These are phyloP conservation scores for Knipowitschia caucasica DNA, from an alignment of 2,797 vertebrate species.

Conservation along the genomic window DNA sequence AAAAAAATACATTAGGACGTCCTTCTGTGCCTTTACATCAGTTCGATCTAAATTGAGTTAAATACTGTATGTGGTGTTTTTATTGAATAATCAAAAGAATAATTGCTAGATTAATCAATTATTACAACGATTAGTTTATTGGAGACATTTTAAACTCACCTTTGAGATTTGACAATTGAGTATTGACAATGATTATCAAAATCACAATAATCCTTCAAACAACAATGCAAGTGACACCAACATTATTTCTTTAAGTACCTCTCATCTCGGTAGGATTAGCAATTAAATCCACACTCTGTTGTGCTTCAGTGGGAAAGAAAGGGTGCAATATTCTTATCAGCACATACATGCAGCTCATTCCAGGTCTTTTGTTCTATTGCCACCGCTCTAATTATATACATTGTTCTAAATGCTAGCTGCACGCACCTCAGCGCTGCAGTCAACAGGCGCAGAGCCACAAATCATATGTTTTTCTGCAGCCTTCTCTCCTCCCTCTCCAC, in stretches of 20 bases:
- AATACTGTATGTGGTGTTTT: too few relatives aligned
- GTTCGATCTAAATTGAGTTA: too few relatives aligned
- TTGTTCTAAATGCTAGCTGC: slow-evolving; percentile 47
- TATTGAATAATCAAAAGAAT: too few relatives aligned
- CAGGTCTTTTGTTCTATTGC: slow-evolving; percentile 35
- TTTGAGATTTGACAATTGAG: neutral
- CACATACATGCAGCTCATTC: slow-evolving; percentile 25
- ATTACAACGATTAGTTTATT: too few relatives aligned
- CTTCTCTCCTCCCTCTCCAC: slow-evolving; percentile 34
- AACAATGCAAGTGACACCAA: neutral
- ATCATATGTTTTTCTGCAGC: slow-evolving; percentile 48
- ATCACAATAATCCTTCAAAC: neutral
- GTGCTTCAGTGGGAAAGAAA: slow-evolving; percentile 37
- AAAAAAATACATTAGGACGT: too few relatives aligned
- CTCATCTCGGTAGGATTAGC: neutral
- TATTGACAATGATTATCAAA: neutral
- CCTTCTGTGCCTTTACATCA: too few relatives aligned
- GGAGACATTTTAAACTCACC: too few relatives aligned
- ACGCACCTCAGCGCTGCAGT: slow-evolving; percentile 35
- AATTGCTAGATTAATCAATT: too few relatives aligned
- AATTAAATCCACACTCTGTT: neutral
- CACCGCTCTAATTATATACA: slow-evolving; percentile 54
- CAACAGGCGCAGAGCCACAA: slow-evolving; percentile 37
- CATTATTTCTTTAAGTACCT: slow-evolving; percentile 1
- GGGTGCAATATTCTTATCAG: slow-evolving; percentile 37